Conservation (phyloP, 2,113 vertebrate genomes). For the Percina caprodes region DNA sequence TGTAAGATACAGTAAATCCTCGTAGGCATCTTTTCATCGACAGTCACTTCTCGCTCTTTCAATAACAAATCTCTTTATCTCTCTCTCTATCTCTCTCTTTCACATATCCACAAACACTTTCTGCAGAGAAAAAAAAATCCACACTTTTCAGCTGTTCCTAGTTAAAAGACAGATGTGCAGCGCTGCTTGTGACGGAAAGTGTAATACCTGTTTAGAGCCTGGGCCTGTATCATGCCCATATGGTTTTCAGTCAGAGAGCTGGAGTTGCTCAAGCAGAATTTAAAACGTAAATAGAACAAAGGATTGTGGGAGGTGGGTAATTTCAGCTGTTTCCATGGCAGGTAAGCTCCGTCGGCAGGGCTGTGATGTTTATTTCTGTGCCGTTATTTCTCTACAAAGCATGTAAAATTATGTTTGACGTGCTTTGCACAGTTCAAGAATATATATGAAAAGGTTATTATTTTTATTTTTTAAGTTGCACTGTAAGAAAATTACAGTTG, state of each 20-base stretch:
- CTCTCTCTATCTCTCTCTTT: constrained; percentile 1
- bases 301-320: constrained; percentile 56
- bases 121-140: background rate
- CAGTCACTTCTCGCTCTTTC: constrained; percentile 52
- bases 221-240: constrained; percentile 46
- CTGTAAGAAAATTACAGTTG: constrained; percentile 10
- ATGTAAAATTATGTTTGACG: constrained; percentile 48
- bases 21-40: constrained; percentile 47
- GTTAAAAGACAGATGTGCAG: constrained; percentile 66
- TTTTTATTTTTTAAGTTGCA: background rate
- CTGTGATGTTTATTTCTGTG: constrained; percentile 53
- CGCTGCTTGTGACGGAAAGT: constrained; percentile 45
- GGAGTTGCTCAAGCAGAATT: constrained; percentile 45
- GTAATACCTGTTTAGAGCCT: constrained; percentile 59
- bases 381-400: constrained; percentile 42
- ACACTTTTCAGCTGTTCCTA: constrained; percentile 58
- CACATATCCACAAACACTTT: constrained; percentile 3
- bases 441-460: background rate
- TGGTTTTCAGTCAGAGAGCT: constrained; percentile 56
- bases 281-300: constrained; percentile 68
- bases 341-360: constrained; percentile 40
- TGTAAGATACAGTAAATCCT: constrained; percentile 68
- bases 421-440: constrained; percentile 41
- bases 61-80: constrained; percentile 39
- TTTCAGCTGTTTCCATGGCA: constrained; percentile 66